Base-by-base conservation (phyloP, 2,113 vertebrate species). In the Alethe castanea region DNA sequence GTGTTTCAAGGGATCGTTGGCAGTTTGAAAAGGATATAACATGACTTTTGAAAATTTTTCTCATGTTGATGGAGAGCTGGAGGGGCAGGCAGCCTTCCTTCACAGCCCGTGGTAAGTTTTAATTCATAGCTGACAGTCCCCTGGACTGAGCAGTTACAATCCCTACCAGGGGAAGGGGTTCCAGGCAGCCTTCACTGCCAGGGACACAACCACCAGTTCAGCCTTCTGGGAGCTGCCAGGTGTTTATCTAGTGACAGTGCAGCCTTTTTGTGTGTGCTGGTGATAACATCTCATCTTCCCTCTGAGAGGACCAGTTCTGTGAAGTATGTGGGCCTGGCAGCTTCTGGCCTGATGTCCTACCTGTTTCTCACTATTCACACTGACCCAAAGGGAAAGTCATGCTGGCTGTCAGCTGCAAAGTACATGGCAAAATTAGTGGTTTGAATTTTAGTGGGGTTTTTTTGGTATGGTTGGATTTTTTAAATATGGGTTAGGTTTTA, bases 261-360 rank as follows among this genome's bases (percentile, higher is more conserved):
- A 12, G 14, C 29, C 54, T 20, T 73, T 77, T 40, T 22, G 3
- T 36, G 18, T 2, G 2, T 28, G 24, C 66, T 67, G 61, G 23
- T 62, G 84, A 36, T 59, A 76, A 2, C 14, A 4, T 22, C 50
- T 35, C 0, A 0, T 35, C 14, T 53, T 78, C 50, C 25, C 15
- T 44, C 61, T 38, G 12, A 25, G 19, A 12, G 6, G 12, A 44
- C 11, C 8, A 2, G 17, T 33, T 67, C 48, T 48, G 53, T 36
- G 11, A 69, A 44, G 28, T 29, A 2, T 0, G 0, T 25, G 18
- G 45, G 40, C 26, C 23, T 56, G 29, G 33, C 6, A 31, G 59
- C 33, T 23, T 59, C 54, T 42, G 35, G 31, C 50, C 72, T 69
- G 44, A 62, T 25, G 25, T 48, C 22, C 47, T 28, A 3, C 17